Conservation (phyloP, 2,888 invertebrate genomes). For the Sphaeridia pumilis region DNA sequence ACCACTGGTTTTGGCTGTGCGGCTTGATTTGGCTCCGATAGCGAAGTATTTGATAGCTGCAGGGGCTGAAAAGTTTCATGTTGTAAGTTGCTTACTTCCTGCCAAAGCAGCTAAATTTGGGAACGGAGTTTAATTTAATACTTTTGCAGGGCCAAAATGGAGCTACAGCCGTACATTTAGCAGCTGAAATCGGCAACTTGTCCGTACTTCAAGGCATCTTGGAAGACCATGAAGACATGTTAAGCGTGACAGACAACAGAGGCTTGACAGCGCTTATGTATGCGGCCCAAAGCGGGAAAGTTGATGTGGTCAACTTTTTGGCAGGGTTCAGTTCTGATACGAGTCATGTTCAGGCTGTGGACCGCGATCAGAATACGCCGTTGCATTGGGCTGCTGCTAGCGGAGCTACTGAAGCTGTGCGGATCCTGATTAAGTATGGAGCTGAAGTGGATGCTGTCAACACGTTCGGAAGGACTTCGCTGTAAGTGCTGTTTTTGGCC, state of each 20-base stretch:
- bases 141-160: constrained; percentile 5
- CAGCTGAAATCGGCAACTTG: constrained; percentile 5
- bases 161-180: constrained; percentile 6
- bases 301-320: constrained; percentile 7
- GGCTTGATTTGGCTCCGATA: constrained; percentile 8
- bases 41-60: constrained; percentile 16
- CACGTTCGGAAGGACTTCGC: constrained; percentile 2
- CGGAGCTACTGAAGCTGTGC: constrained; percentile 10
- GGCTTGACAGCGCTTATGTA: constrained; percentile 12
- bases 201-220: constrained; percentile 8
- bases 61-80: constrained; percentile 15
- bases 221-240: constrained; percentile 8
- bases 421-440: constrained; percentile 4
- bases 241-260: constrained; percentile 1
- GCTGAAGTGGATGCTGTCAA: constrained; percentile 9
- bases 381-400: constrained; percentile 15
- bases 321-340: constrained; percentile 5
- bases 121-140: not conserved
- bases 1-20: constrained; percentile 10
- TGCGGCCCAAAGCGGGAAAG: constrained; percentile 3
- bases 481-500: constrained; percentile 3
- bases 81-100: too few species aligned
- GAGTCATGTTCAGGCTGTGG: constrained; percentile 7
- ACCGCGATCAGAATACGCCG: constrained; percentile 12
- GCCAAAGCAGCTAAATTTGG: not conserved